phyloP scores from a whole-genome alignment of 2,888 invertebrate genomes.

The Pachliopta kotzebuea region DNA sequence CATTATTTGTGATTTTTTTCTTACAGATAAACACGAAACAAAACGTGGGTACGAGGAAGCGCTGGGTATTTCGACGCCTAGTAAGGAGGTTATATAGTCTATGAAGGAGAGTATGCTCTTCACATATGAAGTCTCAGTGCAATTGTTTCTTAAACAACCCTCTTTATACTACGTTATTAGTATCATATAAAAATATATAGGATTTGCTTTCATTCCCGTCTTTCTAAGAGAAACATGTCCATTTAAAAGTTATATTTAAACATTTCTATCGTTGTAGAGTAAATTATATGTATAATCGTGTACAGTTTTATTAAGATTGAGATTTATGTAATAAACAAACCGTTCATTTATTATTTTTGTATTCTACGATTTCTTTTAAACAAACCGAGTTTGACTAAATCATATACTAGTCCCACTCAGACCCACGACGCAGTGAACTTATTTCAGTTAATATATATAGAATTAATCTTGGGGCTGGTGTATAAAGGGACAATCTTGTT shows the following conservation, averaged over 20 bases:
- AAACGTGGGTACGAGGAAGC: slow-evolving; percentile 93
- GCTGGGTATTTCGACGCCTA: slow-evolving; percentile 94
- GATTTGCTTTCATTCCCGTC: slow-evolving; percentile 57
- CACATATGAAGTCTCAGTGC: slow-evolving; percentile 67
- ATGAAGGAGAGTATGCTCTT: slow-evolving; percentile 43
- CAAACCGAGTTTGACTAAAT: background rate
- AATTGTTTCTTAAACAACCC: slow-evolving; percentile 71
- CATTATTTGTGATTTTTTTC: background rate
- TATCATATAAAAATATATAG: slow-evolving; percentile 49
- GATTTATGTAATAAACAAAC: slow-evolving; percentile 43
- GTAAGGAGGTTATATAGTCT: slow-evolving; percentile 88
- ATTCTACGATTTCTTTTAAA: slow-evolving; percentile 26
- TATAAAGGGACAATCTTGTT: too few species aligned
- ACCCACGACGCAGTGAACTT: too few species aligned
- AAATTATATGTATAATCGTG: slow-evolving; percentile 69
- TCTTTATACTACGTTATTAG: slow-evolving; percentile 49
- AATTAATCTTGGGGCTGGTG: too few species aligned
- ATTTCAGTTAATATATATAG: too few species aligned
- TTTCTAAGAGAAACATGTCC: slow-evolving; percentile 65
- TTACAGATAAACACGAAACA: slow-evolving; percentile 78
- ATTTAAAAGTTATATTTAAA: slow-evolving; percentile 60
- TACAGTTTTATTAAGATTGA: slow-evolving; percentile 69
- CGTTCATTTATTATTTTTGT: slow-evolving; percentile 33
- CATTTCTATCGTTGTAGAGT: slow-evolving; percentile 62
- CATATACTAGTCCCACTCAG: too few species aligned